Evolutionary conservation across 2,113 vertebrate genomes (phyloP), one percentile per base, ranked within the genome.

Genomic region (Mesocricetus auratus): DNA sequence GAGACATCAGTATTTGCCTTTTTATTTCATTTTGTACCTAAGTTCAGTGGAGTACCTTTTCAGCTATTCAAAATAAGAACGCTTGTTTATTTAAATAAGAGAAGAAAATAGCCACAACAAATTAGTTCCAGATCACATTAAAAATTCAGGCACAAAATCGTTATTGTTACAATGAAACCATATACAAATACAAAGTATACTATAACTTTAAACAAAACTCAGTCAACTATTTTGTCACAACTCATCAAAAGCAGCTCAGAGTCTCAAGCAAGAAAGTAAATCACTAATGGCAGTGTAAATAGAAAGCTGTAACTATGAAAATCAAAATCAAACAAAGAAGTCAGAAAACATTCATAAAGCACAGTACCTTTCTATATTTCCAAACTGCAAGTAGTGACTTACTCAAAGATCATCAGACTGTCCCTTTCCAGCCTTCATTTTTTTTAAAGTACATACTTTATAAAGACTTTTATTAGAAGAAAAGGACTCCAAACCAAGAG

Each of bases 281-380:
- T 74, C 94, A 45, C 31, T 89, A 94, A 89, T 13, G 5, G 10
- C 33, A 21, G 11, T 19, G 90, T 56, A 90, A 93, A 88, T 4
- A 58, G 22, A 12, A 92, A 91, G 82, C 45, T 53, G n/a, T 39
- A 95, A 62, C 11, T 60, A 47, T 73, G 39, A 50, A 98, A 93
- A 95, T 58, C 8, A 94, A 95, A 78, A 95, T 36, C 9, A 91
- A 97, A 87, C 42, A 15, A 31, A 96, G n/a, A 94, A 96, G 69
- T 90, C 42, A 60, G 58, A 78, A 89, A 93, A 89, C 31, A 82
- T 16, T 87, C 50, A 75, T 58, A 93, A 92, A 96, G 79, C 47
- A 94, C 2, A 58, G 7, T 6, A 81, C n/a, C 56, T 45, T 89
- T 82, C 77, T 89, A 24, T 77, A 64, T 21, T 39, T 85, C 31